Base-by-base conservation (phyloP, 2,888 invertebrate species). In the Chaitophorus viminalis region DNA sequence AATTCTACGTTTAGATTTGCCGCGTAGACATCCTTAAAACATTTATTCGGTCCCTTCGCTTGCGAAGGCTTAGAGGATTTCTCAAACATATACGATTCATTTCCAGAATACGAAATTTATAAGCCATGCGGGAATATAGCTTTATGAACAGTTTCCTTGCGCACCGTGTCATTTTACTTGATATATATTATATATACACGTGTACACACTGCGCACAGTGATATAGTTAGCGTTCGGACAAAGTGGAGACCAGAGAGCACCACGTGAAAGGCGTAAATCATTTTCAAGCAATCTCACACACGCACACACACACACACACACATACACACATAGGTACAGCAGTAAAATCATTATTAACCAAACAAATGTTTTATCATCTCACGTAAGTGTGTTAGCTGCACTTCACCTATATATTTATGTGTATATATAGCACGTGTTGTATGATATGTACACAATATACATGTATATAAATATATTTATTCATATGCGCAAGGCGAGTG, bases 31-130 rank as follows among this genome's bases (percentile, higher is more conserved):
- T 46, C 11, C 46, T 46, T 46, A 46, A 46, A 46, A 46, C 46
- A 54, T 54, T 77, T 65, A 36, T 79, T 79, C 60, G n/a, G 60
- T 36, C 60, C 60, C n/a, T 33, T 36, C n/a, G 25, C 36, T 65
- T n/a, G n/a, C 60, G n/a, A 18, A 60, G 33, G 11, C 31, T 78
- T 33, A 33, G 76, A 33, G n/a, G 36, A 36, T 60, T 60, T 36
- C 52, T 36, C 33, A n/a, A n/a, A 79, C 60, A 25, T n/a, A n/a
- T 29, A 25, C 68, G 68, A 29, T 68, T 68, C 68, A 68, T 68
- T 68, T 29, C 29, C n/a, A 29, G 68, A 68, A 68, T 68, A 68
- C 29, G 5, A 25, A 68, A 68, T 68, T 68, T 29, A 68, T 29
- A 21, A 65, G 36, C 36, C 79, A 65, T n/a, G 18, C 25, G 60